Conservation (phyloP, 2,113 vertebrate species). For the Sinocyclocheilus maitianheensis region DNA sequence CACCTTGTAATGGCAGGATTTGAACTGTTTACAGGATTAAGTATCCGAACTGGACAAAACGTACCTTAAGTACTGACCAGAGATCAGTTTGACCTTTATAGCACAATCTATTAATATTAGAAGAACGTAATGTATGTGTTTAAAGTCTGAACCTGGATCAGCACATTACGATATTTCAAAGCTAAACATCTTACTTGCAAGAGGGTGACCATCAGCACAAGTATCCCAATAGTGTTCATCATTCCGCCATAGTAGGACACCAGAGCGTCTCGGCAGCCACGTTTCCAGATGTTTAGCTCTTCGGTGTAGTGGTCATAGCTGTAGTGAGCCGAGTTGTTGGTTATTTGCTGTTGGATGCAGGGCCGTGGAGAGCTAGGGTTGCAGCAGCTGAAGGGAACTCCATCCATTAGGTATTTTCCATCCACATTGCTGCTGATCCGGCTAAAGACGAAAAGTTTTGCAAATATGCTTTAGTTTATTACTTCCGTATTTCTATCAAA, state of each 20-base stretch:
- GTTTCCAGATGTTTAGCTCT: slow-evolving; percentile 93
- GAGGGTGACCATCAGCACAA: slow-evolving; percentile 81
- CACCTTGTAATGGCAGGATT: background rate
- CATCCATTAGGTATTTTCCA: slow-evolving; percentile 91
- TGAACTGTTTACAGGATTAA: background rate
- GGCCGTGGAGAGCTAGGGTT: slow-evolving; percentile 94
- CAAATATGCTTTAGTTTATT: background rate
- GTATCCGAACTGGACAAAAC: background rate
- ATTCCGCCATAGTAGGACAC: slow-evolving; percentile 88
- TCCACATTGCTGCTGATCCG: slow-evolving; percentile 97
- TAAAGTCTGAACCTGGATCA: slow-evolving; percentile 39
- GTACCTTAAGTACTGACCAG: slow-evolving; percentile 21
- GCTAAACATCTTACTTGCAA: slow-evolving; percentile 83
- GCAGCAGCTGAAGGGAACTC: slow-evolving; percentile 97
- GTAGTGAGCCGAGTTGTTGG: slow-evolving; percentile 97
- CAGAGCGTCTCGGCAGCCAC: slow-evolving; percentile 86
- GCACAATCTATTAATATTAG: background rate
- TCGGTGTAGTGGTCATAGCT: slow-evolving; percentile 95
- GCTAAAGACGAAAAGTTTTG: slow-evolving; percentile 64
- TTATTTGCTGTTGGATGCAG: slow-evolving; percentile 94
- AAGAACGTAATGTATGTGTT: slow-evolving; percentile 2
- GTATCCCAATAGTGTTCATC: slow-evolving; percentile 85
- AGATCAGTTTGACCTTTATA: slow-evolving; percentile 29
- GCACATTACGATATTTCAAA: slow-evolving; percentile 14
- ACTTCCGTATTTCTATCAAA: background rate